Percentiles rank a stretch among this genome's conserved stretches.
Evolutionary conservation across 2,113 vertebrate species (phyloP).

Genomic region (Anthoscopus minutus): DNA sequence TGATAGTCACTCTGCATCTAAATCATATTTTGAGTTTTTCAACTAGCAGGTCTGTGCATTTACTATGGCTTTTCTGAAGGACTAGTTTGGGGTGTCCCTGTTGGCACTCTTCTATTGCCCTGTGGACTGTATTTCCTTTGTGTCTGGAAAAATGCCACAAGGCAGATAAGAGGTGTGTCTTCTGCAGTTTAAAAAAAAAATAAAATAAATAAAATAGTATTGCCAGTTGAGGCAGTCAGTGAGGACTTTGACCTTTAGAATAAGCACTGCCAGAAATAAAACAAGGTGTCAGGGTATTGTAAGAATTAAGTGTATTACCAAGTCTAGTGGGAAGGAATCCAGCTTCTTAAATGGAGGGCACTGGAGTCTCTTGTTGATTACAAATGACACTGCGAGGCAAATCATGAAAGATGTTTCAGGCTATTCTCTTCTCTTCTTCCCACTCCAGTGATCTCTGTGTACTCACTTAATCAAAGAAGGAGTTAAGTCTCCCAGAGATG

Average conservation of each 20-base stretch:
- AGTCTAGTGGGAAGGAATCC: conserved; percentile 1
- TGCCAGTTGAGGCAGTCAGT: background rate
- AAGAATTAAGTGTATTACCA: conserved; percentile 19
- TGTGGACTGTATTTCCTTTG: background rate
- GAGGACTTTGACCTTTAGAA: conserved; percentile 13
- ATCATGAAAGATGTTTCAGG: background rate
- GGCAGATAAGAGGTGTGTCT: background rate
- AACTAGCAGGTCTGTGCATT: background rate
- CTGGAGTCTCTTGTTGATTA: background rate
- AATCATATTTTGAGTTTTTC: background rate
- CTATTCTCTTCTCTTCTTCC: background rate
- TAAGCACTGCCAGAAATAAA: conserved; percentile 21
- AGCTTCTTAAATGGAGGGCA: background rate
- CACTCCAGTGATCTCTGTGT: background rate
- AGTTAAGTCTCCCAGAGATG: background rate
- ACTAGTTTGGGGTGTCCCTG: background rate
- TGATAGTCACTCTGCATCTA: background rate
- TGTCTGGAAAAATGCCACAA: background rate
- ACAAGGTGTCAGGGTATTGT: background rate
- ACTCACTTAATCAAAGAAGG: background rate
- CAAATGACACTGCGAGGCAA: background rate
- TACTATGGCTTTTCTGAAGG: background rate
- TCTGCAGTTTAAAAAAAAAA: background rate
- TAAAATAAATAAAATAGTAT: background rate
- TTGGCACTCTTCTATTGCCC: background rate